Evolutionary conservation across 2,797 vertebrate species (phyloP).

Genomic region (Pachyuromys duprasi): DNA sequence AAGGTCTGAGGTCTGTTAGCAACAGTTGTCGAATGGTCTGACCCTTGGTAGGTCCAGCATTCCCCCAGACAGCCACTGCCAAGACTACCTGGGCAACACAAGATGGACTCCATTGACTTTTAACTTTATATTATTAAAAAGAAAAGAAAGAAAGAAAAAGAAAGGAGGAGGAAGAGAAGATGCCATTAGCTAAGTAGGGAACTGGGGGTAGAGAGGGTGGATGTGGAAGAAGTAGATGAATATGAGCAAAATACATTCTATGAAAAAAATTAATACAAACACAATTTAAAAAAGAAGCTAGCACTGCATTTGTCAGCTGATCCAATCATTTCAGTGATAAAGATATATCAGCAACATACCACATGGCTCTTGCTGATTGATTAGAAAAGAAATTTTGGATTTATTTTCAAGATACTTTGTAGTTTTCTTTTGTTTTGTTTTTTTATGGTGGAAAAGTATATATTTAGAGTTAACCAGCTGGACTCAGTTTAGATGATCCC

Average conservation of each 20-base stretch:
- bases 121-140: too few species aligned
- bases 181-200: background rate
- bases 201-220: background rate
- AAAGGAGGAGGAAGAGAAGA: background rate
- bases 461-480: too few species aligned
- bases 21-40: background rate
- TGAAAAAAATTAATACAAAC: background rate
- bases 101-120: background rate
- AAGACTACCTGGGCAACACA: background rate
- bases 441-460: too few species aligned
- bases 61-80: background rate
- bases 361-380: slow-evolving; percentile 4
- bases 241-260: background rate
- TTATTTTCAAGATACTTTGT: slow-evolving; percentile 41
- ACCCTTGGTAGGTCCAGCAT: background rate
- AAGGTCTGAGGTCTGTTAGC: too few species aligned
- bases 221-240: background rate
- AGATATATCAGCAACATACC: background rate
- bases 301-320: background rate
- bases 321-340: background rate
- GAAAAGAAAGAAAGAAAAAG: too few species aligned
- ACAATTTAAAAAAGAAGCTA: background rate
- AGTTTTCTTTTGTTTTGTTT: too few species aligned
- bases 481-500: too few species aligned
- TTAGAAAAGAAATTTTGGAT: background rate